Percentiles rank a stretch among this genome's conserved stretches.
These are phyloP conservation scores for Chrysotoxum bicinctum DNA, from an alignment of 2,888 invertebrate genomes.

Conservation along the genomic window DNA sequence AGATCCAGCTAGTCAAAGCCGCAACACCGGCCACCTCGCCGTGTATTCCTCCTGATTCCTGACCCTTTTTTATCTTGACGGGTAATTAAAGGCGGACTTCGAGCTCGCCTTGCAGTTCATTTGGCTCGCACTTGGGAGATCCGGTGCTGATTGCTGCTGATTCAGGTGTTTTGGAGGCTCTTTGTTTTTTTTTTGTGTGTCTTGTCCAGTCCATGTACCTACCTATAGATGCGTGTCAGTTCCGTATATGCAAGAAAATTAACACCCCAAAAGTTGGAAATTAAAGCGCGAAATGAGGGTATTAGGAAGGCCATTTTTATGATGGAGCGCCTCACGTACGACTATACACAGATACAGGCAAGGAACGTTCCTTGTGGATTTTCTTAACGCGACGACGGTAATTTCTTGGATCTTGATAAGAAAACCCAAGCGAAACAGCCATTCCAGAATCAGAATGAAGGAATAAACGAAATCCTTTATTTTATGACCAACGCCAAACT, in stretches of 20 bases:
- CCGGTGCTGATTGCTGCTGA: slow-evolving; percentile 56
- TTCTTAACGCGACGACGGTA: slow-evolving; percentile 62
- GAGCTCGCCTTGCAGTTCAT: slow-evolving; percentile 68
- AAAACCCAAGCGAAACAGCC: slow-evolving; percentile 16
- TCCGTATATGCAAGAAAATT: slow-evolving; percentile 60
- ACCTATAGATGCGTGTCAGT: slow-evolving; percentile 53
- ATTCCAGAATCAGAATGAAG: slow-evolving; percentile 11
- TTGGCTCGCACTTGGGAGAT: slow-evolving; percentile 62
- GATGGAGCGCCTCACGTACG: slow-evolving; percentile 19
- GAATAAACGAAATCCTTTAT: slow-evolving; percentile 42
- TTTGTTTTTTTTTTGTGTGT: neutral
- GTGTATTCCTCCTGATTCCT: slow-evolving; percentile 19
- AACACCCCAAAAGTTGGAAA: slow-evolving; percentile 69
- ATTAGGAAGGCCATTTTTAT: slow-evolving; percentile 65
- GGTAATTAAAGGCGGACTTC: slow-evolving; percentile 75
- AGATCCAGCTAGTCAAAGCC: neutral
- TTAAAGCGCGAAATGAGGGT: slow-evolving; percentile 68
- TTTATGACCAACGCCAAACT: slow-evolving; percentile 33
- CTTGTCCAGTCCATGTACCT: too few species aligned
- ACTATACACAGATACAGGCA: too few species aligned
- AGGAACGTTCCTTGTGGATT: slow-evolving; percentile 45
- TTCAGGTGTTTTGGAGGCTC: slow-evolving; percentile 44
- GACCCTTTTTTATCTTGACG: slow-evolving; percentile 72
- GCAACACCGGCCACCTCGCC: neutral
- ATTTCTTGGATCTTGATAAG: slow-evolving; percentile 65